Conservation (phyloP, 1,140 invertebrate species). For the Saccostrea cuccullata region DNA sequence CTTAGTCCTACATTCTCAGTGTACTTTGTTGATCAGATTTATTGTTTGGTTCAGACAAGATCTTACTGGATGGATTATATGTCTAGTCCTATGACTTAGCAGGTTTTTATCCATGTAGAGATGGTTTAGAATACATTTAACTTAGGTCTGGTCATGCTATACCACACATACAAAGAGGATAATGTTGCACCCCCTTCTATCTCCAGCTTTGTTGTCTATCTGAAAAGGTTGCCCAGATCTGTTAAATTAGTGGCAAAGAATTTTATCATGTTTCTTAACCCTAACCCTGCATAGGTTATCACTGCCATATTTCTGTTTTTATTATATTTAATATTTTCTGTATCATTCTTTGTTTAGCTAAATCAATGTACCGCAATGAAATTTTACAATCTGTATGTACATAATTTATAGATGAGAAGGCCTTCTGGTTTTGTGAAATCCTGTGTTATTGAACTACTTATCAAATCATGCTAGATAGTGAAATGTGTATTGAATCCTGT, state of each 20-base stretch:
- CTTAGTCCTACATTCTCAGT: neutral
- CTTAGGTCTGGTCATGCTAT: slow-evolving; percentile 8
- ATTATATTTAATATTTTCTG: slow-evolving; percentile 11
- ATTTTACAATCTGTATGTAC: neutral
- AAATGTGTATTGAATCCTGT: neutral
- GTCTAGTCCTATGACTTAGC: slow-evolving; percentile 20
- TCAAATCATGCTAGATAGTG: slow-evolving; percentile 9
- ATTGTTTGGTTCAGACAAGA: neutral
- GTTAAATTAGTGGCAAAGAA: neutral
- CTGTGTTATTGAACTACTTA: slow-evolving; percentile 3
- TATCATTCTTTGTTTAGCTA: neutral
- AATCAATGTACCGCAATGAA: neutral
- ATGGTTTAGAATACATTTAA: neutral
- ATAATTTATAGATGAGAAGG: slow-evolving; percentile 9
- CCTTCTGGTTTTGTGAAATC: neutral
- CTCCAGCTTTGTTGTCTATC: neutral
- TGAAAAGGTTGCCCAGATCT: neutral
- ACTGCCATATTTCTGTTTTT: neutral
- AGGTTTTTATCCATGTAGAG: neutral
- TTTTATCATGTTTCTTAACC: neutral
- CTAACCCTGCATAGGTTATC: slow-evolving; percentile 1
- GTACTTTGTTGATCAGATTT: neutral
- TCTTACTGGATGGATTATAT: neutral
- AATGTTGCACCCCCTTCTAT: neutral
- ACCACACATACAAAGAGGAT: neutral